Base-by-base conservation (phyloP, 37 sponge, comb jelly and placozoan species). In the Ephydatia muelleri region DNA sequence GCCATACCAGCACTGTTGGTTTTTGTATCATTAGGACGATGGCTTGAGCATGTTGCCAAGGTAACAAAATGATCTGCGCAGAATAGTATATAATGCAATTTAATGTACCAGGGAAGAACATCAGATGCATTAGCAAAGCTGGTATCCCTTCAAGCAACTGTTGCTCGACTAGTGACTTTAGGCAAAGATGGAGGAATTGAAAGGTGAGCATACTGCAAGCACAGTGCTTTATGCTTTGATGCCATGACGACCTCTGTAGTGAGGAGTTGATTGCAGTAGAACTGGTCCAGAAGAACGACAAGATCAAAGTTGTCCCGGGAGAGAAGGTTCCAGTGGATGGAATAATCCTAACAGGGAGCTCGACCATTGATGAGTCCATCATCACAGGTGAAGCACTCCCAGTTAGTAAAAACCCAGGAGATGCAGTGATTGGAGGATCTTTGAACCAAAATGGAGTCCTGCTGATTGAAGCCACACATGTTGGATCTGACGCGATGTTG, bases 121-220 rank as follows among this genome's bases (percentile, higher is more conserved):
- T 99, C 99, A 14, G 94, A 88, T 31, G 99, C 99, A 25, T 90
- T 99, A 34, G 83, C 96, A 21, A 97, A 97, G 70, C 96, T 99
- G 25, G 84, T 95, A 75, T 95, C 97, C 1, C 87, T 99, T 31
- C 99, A 99, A 69, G 93, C 99, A 30, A 87, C 88, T 34, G 96
- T 91, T 19, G 99, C 97, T 30, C 75, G 87, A 34, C 82, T 99
- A 27, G 88, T 99, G 16, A 80, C 77, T 31, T 40, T 82, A 19
- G 89, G 73, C 3, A 37, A 31, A 8, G 57, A 48, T 83, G 74
- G 73, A 75, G 76, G 19, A 5, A 36, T 57, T 16, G 12, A 16
- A 14, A 57, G 57, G 57, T 57, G 57, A 57, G 57, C 6, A 6
- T 43, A 6, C 6, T 3, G 43, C 43, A 43, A 43, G 43, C 43